These are phyloP conservation scores for Naja naja DNA, from an alignment of 2,113 vertebrate genomes.

Conservation along the genomic window DNA sequence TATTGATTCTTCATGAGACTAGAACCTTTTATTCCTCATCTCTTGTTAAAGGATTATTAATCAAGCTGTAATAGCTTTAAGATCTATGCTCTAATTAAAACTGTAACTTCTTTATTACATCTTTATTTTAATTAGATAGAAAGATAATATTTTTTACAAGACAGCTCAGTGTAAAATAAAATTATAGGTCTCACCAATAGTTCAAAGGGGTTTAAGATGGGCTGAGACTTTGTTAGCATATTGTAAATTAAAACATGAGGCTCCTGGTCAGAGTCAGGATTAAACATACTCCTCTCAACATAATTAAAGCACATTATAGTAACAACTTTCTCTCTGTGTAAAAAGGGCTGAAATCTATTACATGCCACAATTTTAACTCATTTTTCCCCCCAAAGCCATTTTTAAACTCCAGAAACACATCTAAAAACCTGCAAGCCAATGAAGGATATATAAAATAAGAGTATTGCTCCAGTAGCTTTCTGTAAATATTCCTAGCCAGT, in stretches of 20 bases:
- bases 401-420: conserved; percentile 36
- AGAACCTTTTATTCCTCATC: conserved; percentile 69
- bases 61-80: conserved; percentile 74
- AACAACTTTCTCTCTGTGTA: conserved; percentile 14
- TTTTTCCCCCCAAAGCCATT: conserved; percentile 29
- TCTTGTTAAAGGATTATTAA: conserved; percentile 77
- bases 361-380: conserved; percentile 23
- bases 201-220: conserved; percentile 50
- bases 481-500: conserved; percentile 22
- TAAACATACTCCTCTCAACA: conserved; percentile 35
- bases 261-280: conserved; percentile 33
- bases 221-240: not conserved
- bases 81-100: conserved; percentile 78
- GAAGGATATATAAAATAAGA: conserved; percentile 55
- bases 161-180: conserved; percentile 66
- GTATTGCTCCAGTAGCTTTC: conserved; percentile 48
- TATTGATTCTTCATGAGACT: conserved; percentile 74
- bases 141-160: conserved; percentile 78
- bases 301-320: conserved; percentile 40
- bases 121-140: conserved; percentile 79
- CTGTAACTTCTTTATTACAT: conserved; percentile 75
- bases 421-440: conserved; percentile 47
- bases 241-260: conserved; percentile 39
- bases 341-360: conserved; percentile 15
- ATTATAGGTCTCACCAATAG: conserved; percentile 63